Evolutionary conservation across 2,888 invertebrate species (phyloP).

Genomic region (Carpatolechia fugitivella): DNA sequence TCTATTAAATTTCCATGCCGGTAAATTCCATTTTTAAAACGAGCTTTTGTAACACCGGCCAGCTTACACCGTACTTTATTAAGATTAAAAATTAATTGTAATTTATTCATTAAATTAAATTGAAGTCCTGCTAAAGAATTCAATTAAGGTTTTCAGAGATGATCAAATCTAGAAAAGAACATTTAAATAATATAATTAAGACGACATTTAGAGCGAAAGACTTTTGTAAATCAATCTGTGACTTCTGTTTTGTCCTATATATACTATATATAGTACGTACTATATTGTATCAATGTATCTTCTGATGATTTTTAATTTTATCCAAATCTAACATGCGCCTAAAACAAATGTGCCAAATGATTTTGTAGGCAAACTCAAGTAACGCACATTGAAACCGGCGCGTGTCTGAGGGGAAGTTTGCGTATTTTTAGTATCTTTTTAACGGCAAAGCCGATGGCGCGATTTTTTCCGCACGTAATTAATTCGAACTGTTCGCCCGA

Average conservation of each 20-base stretch:
- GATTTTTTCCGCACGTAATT: not conserved
- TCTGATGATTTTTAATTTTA: too few relatives aligned
- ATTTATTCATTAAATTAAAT: too few relatives aligned
- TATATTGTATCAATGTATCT: too few relatives aligned
- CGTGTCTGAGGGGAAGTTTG: not conserved
- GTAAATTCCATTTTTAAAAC: conserved; percentile 26
- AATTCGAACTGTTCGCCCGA: not conserved
- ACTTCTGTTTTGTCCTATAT: too few relatives aligned
- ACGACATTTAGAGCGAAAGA: too few relatives aligned
- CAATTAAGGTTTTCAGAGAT: not conserved
- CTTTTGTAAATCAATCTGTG: too few relatives aligned
- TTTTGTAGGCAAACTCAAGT: not conserved
- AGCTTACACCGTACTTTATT: not conserved
- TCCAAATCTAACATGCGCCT: too few relatives aligned
- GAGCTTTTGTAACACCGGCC: not conserved
- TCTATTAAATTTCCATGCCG: conserved; percentile 25
- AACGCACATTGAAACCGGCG: not conserved
- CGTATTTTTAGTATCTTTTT: conserved; percentile 5
- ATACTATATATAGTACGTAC: too few relatives aligned
- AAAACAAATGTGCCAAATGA: too few relatives aligned
- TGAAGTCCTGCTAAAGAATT: not conserved
- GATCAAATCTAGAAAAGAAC: too few relatives aligned
- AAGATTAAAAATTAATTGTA: not conserved
- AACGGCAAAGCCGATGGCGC: conserved; percentile 1
- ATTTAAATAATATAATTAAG: too few relatives aligned